Conservation (phyloP, 2,797 vertebrate species). For the Oryzias dopingdopingensis region DNA sequence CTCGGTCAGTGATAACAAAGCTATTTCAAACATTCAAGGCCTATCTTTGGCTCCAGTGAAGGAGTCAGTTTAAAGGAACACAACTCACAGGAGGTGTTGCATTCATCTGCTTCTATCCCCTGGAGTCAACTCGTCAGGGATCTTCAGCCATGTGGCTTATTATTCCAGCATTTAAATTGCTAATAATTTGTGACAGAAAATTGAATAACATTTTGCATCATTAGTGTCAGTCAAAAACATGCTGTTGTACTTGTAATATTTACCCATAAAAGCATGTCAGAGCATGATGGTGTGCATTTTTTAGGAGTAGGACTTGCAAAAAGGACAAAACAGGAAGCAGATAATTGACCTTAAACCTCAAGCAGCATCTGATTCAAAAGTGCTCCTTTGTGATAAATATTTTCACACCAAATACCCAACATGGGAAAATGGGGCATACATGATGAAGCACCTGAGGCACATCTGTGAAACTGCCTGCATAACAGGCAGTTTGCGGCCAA, state of each 20-base stretch:
- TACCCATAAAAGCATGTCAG: neutral
- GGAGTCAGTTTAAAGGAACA: constrained; percentile 8
- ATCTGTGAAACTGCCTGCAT: constrained; percentile 38
- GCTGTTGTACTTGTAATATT: neutral
- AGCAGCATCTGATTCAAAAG: constrained; percentile 34
- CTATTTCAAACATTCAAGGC: constrained; percentile 52
- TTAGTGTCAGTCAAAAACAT: neutral
- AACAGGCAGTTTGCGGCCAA: constrained; percentile 4
- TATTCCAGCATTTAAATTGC: constrained; percentile 23
- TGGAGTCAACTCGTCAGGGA: constrained; percentile 46
- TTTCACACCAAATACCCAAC: constrained; percentile 8
- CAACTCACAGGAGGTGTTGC: constrained; percentile 13
- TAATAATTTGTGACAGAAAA: neutral
- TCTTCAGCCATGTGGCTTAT: constrained; percentile 46
- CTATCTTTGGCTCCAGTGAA: constrained; percentile 46
- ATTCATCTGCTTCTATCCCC: constrained; percentile 23
- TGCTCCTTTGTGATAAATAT: constrained; percentile 12
- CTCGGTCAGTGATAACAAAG: constrained; percentile 34
- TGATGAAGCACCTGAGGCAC: constrained; percentile 22
- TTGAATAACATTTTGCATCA: neutral
- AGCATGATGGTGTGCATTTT: neutral
- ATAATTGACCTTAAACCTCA: constrained; percentile 60
- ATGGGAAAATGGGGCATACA: constrained; percentile 17
- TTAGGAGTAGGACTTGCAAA: neutral
- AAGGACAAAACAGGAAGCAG: constrained; percentile 49